These are phyloP conservation scores for Brachionus asplanchnoidis DNA, from an alignment of 1,140 invertebrate species.

Conservation along the genomic window DNA sequence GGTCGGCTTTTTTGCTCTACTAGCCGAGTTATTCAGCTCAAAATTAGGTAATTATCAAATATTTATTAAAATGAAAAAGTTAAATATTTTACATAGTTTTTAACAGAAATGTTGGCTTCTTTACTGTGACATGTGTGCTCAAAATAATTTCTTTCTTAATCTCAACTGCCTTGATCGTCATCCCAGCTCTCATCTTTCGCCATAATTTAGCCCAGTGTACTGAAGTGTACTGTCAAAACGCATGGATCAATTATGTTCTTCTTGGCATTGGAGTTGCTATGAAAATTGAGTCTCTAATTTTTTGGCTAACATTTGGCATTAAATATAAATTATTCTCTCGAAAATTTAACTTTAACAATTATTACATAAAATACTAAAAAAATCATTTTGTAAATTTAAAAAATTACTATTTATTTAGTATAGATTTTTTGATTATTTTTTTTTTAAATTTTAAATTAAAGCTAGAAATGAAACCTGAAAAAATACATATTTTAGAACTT, in stretches of 20 bases:
- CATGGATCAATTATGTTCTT: not conserved
- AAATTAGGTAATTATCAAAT: not conserved
- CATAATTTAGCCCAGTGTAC: not conserved
- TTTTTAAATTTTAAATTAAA: too few relatives aligned
- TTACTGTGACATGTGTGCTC: not conserved
- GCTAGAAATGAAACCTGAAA: too few relatives aligned
- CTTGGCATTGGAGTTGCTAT: not conserved
- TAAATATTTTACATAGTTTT: not conserved
- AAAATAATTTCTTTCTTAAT: not conserved
- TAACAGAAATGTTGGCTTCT: not conserved
- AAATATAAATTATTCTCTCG: not conserved
- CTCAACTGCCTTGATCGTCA: not conserved
- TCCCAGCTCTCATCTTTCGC: not conserved
- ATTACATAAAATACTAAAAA: not conserved
- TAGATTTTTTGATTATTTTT: too few relatives aligned
- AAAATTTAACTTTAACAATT: not conserved
- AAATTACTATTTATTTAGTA: too few relatives aligned
- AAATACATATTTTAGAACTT: too few relatives aligned
- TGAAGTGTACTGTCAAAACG: not conserved
- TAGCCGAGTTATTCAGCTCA: not conserved
- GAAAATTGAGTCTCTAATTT: not conserved
- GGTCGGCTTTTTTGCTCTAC: not conserved
- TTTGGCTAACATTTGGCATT: not conserved
- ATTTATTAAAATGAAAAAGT: not conserved
- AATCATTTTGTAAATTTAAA: not conserved